Evolutionary conservation across 2,888 invertebrate genomes (phyloP), one percentile per base, ranked within the genome.

Genomic region (Aleiodes testaceus): DNA sequence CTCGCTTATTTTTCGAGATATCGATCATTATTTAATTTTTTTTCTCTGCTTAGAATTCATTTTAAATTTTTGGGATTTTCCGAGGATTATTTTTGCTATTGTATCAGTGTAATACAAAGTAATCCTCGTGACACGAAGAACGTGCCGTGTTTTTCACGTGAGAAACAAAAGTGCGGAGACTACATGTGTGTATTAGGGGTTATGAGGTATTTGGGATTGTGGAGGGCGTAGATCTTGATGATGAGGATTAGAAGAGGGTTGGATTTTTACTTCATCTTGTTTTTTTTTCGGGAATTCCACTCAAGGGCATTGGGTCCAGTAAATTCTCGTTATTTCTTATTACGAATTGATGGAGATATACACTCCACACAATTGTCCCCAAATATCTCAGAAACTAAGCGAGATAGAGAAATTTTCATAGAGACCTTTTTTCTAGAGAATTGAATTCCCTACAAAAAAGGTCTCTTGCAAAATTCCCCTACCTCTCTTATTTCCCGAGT

Each of bases 281-380:
- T 4, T 69, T 61, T 61, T 30, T 69, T 50, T 49, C 7, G 49
- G 30, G 30, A 16, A 45, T 66, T 70, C 66, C 66, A 69, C n/a
- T n/a, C n/a, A n/a, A n/a, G n/a, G n/a, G n/a, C n/a, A n/a, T n/a
- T n/a, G n/a, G n/a, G n/a, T n/a, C n/a, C n/a, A n/a, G n/a, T n/a
- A n/a, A n/a, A n/a, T n/a, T n/a, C 81, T 81, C 78, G 75, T 83
- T 84, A 84, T 84, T 85, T 84, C 84, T 84, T 83, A 82, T 82
- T 79, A 81, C 77, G 9, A 47, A 30, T 9, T 11, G 59, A 26
- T 49, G 52, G 53, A 14, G 42, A 42, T 30, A 52, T 30, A 44
- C 42, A 65, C 18, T n/a, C n/a, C n/a, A n/a, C n/a, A n/a, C n/a
- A n/a, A n/a, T n/a, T n/a, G n/a, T n/a, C n/a, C n/a, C n/a, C n/a